These are phyloP conservation scores for Beris morrisii DNA, from an alignment of 2,888 invertebrate species.

Conservation along the genomic window DNA sequence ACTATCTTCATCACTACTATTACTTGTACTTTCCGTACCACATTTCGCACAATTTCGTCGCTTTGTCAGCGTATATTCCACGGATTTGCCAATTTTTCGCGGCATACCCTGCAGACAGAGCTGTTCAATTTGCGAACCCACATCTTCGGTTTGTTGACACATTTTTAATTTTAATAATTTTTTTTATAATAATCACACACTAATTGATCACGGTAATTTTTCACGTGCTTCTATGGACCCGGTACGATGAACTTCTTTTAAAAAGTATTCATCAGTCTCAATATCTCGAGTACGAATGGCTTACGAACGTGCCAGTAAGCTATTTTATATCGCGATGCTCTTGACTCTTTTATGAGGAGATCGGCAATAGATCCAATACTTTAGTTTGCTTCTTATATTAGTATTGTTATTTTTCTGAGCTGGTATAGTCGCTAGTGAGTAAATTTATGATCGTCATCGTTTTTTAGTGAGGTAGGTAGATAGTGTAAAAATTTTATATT, in stretches of 20 bases:
- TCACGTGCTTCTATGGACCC: constrained; percentile 3
- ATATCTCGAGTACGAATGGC: constrained; percentile 7
- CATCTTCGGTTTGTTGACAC: constrained; percentile 51
- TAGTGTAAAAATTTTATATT: no score
- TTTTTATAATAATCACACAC: neutral
- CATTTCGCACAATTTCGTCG: constrained; percentile 41
- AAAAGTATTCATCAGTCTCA: constrained; percentile 16
- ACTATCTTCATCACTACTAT: constrained; percentile 22
- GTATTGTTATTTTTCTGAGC: no score
- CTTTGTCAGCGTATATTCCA: constrained; percentile 50
- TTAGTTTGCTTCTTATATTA: no score
- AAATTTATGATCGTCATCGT: no score
- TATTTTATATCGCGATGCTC: constrained; percentile 16
- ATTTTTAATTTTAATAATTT: constrained; percentile 43
- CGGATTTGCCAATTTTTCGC: constrained; percentile 50
- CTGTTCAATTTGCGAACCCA: constrained; percentile 51
- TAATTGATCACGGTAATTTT: neutral
- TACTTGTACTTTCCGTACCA: constrained; percentile 36
- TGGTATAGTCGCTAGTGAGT: no score
- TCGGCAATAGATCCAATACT: no score
- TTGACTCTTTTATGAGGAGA: no score
- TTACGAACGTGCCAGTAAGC: constrained; percentile 1
- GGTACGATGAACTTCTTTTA: constrained; percentile 16
- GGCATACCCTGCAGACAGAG: constrained; percentile 52
- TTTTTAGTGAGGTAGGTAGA: no score